phyloP scores from a whole-genome alignment of 2,113 vertebrate genomes.

The Sinosuthora webbiana region DNA sequence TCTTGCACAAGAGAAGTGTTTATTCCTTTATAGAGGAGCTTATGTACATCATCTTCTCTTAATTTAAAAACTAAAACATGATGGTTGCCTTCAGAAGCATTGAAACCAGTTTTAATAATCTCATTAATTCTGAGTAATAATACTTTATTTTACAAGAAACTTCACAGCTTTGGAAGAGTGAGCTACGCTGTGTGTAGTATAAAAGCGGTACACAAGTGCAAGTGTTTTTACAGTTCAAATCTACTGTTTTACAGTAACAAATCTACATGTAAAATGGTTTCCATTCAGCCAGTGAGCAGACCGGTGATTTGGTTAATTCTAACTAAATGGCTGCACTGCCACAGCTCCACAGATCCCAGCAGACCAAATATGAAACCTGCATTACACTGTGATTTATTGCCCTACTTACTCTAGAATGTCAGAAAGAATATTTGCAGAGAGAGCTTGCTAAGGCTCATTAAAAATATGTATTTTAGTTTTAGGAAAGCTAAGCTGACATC shows the following conservation, averaged over 20 bases:
- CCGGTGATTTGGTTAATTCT: background rate
- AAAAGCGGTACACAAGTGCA: background rate
- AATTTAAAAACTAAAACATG: background rate
- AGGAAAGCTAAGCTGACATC: background rate
- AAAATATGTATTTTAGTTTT: background rate
- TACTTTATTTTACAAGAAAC: background rate
- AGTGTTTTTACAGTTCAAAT: background rate
- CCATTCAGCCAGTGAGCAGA: background rate
- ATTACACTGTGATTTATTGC: background rate
- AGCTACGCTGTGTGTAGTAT: background rate
- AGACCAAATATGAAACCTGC: background rate
- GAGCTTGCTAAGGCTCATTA: slow-evolving; percentile 2
- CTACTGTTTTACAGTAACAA: too few species aligned
- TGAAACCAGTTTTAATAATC: background rate
- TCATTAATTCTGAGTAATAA: background rate
- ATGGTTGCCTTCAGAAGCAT: background rate
- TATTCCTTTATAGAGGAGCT: background rate
- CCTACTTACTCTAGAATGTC: background rate
- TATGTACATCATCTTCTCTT: background rate
- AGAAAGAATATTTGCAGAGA: slow-evolving; percentile 3
- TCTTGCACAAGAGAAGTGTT: background rate
- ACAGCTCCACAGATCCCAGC: background rate
- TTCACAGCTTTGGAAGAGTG: background rate
- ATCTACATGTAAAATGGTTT: background rate
- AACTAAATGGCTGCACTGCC: background rate